Evolutionary conservation across 2,888 invertebrate species (phyloP), one percentile per base, ranked within the genome.

Genomic region (Mystacides longicornis): DNA sequence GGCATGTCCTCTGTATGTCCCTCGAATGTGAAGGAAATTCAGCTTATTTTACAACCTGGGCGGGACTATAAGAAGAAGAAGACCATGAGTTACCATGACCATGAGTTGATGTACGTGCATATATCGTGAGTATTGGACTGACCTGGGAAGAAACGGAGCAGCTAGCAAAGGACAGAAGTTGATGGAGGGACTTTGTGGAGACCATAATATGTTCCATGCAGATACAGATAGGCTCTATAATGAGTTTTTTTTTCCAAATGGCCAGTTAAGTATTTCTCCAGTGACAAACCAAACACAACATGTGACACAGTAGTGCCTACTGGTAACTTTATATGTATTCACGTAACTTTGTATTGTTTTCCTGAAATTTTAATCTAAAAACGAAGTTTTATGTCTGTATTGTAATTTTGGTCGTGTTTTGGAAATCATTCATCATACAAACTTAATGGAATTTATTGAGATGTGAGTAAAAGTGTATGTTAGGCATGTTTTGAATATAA

Each of bases 311-410:
- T 37, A 37, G 37, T 37, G 27, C 27, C 7, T 27, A 27, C 27
- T 7, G 5, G 27, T 27, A 27, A 27, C 27, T 27, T 27, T 27
- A 27, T n/a, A n/a, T 27, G 27, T 27, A 7, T n/a, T 7, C 37
- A 3, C 46, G 46, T 3, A 3, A 21, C 46, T 19, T 20, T 46
- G 54, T 50, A 54, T 54, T 54, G 54, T 54, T 54, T 37, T n/a
- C 49, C 43, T 50, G 11, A 49, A 54, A 49, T 49, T 50, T 54
- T 54, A 54, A 54, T 54, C 23, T 33, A 9, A n/a, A 14, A 19
- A 22, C 31, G 31, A 37, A 37, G 54, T 31, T 45, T 23, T 49
- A 23, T 45, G 45, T 43, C n/a, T 7, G 4, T 3, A 14, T 37
- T 37, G 14, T 14, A 37, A 37, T 37, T 3, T 37, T 37, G 49